Evolutionary conservation across 2,888 invertebrate species (phyloP), one percentile per base, ranked within the genome.

Genomic region (Mythimna lalbum): DNA sequence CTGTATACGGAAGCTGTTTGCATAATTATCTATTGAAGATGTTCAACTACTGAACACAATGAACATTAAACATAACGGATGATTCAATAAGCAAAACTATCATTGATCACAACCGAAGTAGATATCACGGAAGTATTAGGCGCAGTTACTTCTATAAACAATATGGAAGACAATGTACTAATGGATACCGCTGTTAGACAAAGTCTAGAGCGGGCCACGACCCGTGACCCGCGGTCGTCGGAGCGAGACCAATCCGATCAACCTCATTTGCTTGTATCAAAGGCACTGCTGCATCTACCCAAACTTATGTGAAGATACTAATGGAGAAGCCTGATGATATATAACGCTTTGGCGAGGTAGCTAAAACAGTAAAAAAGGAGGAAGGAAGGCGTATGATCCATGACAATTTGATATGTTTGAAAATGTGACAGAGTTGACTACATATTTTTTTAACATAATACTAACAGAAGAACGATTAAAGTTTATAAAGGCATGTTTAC

Each of bases 191-290:
- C 73, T 76, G 73, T 80, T 78, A 84, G 82, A 80, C 81, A 78
- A 85, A 83, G 83, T 84, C 78, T 82, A 78, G 78, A 80, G 85
- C 85, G 84, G 82, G 80, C 85, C 86, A 81, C 89, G 93, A 93
- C 93, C 93, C 91, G 90, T 89, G 90, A 90, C 91, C 88, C 73
- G 81, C 76, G 85, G 85, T 83, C 90, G 87, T 82, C 91, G 87
- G 89, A 92, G 88, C 92, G 90, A 85, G 90, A 90, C 92, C 91
- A 90, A 92, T 92, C 89, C 88, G 90, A 92, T 92, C 91, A 88
- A 89, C 90, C 91, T 90, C 91, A 92, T 93, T 93, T 90, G 89
- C 78, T 87, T 36, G 78, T 80, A 81, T 83, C 63, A 61, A 80
- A 76, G 76, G 76, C 80, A 80, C 33, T 69, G 67, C 64, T 80